Evolutionary conservation across 2,888 invertebrate species (phyloP), one percentile per base, ranked within the genome.

Genomic region (Drosophila neoperkinsi): DNA sequence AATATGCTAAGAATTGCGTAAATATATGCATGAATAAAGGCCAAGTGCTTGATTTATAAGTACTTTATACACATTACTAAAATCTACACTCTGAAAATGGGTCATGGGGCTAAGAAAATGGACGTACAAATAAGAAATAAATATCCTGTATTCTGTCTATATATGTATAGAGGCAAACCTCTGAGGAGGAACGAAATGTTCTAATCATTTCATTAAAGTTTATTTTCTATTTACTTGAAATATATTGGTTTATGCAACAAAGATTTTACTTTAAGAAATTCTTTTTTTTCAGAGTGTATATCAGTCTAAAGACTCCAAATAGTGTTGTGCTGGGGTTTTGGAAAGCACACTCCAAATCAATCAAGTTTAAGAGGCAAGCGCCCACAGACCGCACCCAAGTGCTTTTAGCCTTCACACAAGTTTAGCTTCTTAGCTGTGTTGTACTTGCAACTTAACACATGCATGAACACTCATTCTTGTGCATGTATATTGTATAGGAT

Each of bases 271-370:
- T 46, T 46, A 46, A 25, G 16, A 9, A 2, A 25, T 16, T 30
- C 11, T 16, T 34, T 10, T 31, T 51, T n/a, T 30, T 38, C 13
- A 3, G 13, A 13, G 38, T 38, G 28, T 56, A 4, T 1, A 18
- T 2, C 28, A 38, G 6, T 13, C 13, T 7, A 3, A n/a, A 11
- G 28, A 30, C 30, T 50, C 16, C 3, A 3, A 3, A 13, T 13
- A 9, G 3, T n/a, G 13, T 13, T 16, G 18, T 11, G n/a, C 30
- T 30, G 57, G 1, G 38, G 28, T 43, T 57, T 70, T 74, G 71
- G 57, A 71, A 67, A 69, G 57, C 46, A 59, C 59, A 72, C 74
- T 88, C 67, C 57, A 75, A 83, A 67, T 83, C 84, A 81, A 85
- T 85, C 70, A 72, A 71, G 57, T 69, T 68, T 53, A 49, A 30